phyloP scores from a whole-genome alignment of 2,113 vertebrate genomes.

The Laticauda colubrina region DNA sequence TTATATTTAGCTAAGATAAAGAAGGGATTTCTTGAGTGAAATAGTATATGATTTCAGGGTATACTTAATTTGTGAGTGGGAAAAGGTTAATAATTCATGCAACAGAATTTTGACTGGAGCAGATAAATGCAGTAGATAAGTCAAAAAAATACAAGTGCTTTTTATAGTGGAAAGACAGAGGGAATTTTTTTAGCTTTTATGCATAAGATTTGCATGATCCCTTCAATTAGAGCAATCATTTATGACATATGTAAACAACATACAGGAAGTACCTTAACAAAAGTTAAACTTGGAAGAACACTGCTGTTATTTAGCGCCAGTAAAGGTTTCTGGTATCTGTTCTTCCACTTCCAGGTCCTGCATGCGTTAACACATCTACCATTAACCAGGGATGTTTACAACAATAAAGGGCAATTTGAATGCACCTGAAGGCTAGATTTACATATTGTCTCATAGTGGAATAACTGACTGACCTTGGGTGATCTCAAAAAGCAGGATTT shows the following conservation, averaged over 20 bases:
- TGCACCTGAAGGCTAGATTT: background rate
- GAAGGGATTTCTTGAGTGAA: background rate
- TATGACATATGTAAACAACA: background rate
- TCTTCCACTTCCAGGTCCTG: background rate
- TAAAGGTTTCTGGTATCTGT: background rate
- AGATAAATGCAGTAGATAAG: background rate
- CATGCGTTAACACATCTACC: background rate
- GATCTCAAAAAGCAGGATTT: background rate
- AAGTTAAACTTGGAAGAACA: background rate
- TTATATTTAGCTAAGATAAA: background rate
- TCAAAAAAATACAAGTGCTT: background rate
- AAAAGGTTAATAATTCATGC: background rate
- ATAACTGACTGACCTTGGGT: background rate
- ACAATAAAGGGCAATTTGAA: background rate
- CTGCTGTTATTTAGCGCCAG: background rate
- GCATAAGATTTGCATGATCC: background rate
- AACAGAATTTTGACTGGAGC: background rate
- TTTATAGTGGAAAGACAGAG: background rate
- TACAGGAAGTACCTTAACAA: background rate
- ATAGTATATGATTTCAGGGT: background rate
- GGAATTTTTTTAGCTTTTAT: background rate
- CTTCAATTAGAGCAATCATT: background rate
- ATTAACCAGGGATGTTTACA: background rate
- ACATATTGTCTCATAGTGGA: background rate
- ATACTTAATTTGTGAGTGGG: background rate